These are phyloP conservation scores for Drosophila arizonae DNA, from an alignment of 1,140 invertebrate species.

Conservation along the genomic window DNA sequence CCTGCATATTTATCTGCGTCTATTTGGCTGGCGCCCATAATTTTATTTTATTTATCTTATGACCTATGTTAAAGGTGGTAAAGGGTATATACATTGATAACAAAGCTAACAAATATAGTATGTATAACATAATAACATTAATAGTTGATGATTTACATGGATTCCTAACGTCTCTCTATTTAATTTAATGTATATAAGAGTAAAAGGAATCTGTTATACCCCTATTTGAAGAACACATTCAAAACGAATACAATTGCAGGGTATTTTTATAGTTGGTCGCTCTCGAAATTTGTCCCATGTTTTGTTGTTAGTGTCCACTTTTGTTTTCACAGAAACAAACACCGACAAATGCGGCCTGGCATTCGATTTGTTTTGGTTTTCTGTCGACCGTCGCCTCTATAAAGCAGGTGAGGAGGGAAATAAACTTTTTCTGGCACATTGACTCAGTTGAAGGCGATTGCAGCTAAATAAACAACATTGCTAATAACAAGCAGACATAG, in stretches of 20 bases:
- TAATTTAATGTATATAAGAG: too few relatives aligned
- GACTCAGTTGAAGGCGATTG: constrained; percentile 70
- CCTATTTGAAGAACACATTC: too few relatives aligned
- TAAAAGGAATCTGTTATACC: too few relatives aligned
- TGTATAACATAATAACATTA: not conserved
- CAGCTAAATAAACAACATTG: constrained; percentile 53
- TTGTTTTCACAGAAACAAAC: constrained; percentile 24
- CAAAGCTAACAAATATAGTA: not conserved
- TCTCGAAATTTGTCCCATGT: not conserved
- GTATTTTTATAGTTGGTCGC: not conserved
- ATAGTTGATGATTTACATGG: too few relatives aligned
- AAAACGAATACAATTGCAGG: not conserved
- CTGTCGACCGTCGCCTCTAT: not conserved
- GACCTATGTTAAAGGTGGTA: not conserved
- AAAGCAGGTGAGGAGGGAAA: constrained; percentile 40
- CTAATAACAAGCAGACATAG: constrained; percentile 33
- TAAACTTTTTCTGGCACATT: constrained; percentile 77
- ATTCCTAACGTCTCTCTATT: too few relatives aligned
- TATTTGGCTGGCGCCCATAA: not conserved
- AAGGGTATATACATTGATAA: not conserved
- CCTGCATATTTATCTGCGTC: constrained; percentile 1
- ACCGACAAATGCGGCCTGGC: constrained; percentile 29
- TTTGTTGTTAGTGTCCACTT: constrained; percentile 20
- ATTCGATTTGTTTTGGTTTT: constrained; percentile 52
- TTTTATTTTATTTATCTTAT: not conserved